These are phyloP conservation scores for Dermochelys coriacea DNA, from an alignment of 2,797 vertebrate genomes.

Conservation along the genomic window DNA sequence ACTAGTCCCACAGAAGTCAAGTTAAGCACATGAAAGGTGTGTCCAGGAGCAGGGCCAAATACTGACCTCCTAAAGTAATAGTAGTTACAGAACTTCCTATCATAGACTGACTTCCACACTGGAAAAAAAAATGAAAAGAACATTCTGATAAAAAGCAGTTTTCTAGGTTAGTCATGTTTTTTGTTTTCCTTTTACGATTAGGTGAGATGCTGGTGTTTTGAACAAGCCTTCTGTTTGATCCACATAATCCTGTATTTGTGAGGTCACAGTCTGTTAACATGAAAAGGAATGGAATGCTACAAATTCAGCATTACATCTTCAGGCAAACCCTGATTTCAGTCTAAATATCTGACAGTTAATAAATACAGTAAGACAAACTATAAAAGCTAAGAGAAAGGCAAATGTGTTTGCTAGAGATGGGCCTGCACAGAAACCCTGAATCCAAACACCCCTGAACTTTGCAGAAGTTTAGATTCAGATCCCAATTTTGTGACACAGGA, in stretches of 20 bases:
- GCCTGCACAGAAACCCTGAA: not conserved
- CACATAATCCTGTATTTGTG: not conserved
- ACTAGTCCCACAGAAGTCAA: not conserved
- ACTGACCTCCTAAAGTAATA: slow-evolving; percentile 1
- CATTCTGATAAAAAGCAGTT: accelerated
- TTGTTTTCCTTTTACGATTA: not conserved
- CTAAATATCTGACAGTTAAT: not conserved
- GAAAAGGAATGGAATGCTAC: not conserved
- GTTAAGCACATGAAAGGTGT: not conserved
- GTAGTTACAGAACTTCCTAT: not conserved
- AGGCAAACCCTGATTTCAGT: not conserved
- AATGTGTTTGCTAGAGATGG: not conserved
- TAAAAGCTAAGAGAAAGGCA: not conserved
- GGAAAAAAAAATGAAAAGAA: not conserved
- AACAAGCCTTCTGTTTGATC: not conserved
- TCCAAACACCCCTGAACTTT: not conserved
- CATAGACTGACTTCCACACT: not conserved
- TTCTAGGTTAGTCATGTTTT: not conserved
- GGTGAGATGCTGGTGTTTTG: not conserved
- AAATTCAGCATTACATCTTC: not conserved
- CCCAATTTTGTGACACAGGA: not conserved
- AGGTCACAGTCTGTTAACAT: not conserved
- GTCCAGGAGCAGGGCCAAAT: slow-evolving; percentile 40
- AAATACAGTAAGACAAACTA: not conserved
- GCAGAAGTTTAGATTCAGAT: not conserved